A percentile compares a stretch with the other conserved stretches of the same genome.
phyloP scores from a whole-genome alignment of 92 coral and sea anemone genomes.

The Palythoa grandiflora region DNA sequence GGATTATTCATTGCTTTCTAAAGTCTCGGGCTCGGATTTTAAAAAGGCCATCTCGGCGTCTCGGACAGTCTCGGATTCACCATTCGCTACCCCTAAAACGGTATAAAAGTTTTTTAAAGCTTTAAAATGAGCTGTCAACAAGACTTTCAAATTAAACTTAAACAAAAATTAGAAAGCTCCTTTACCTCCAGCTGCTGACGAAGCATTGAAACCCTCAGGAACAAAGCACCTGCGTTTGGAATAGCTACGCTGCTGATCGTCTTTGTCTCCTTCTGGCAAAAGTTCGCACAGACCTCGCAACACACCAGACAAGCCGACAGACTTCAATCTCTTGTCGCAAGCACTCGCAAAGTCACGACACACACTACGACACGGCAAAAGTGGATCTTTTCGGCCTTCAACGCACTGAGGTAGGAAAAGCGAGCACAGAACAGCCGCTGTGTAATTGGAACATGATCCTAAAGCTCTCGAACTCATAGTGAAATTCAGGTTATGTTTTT shows the following conservation, averaged over 20 bases:
- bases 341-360: constrained; percentile 20
- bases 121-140: background rate
- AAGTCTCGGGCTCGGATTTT: too few relatives aligned
- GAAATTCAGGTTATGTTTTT: background rate
- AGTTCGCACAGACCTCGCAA: constrained; percentile 22
- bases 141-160: background rate
- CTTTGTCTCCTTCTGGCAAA: background rate
- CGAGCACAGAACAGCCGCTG: constrained; percentile 25
- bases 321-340: background rate
- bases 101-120: too few relatives aligned
- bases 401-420: constrained; percentile 1
- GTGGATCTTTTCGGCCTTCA: constrained; percentile 13
- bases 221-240: background rate
- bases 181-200: background rate
- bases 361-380: constrained; percentile 35
- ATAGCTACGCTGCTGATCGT: background rate
- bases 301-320: background rate
- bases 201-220: constrained; percentile 14
- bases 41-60: too few relatives aligned
- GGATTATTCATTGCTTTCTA: too few relatives aligned
- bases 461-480: background rate
- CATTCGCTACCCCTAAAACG: too few relatives aligned
- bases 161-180: background rate
- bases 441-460: background rate
- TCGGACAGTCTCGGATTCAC: too few relatives aligned